Percentiles rank a stretch among this genome's conserved stretches.
These are phyloP conservation scores for Platanista minor DNA, from an alignment of 2,113 vertebrate species.

Conservation along the genomic window DNA sequence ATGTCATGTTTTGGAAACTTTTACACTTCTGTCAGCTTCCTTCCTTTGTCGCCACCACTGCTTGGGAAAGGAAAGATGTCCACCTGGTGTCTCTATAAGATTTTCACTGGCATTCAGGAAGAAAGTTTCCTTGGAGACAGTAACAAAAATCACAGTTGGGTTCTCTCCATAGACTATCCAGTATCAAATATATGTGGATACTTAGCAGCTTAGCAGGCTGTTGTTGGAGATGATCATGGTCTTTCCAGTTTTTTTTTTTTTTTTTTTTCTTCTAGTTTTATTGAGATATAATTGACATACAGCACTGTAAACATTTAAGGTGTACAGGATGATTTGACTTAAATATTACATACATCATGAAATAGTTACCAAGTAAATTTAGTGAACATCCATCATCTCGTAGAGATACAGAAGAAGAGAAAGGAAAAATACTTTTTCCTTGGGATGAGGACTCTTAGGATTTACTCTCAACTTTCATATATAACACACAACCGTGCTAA, in stretches of 20 bases:
- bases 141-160: neutral
- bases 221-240: neutral
- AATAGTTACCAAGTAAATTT: neutral
- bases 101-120: neutral
- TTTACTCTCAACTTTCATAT: neutral
- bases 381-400: neutral
- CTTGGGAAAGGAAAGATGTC: neutral
- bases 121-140: neutral
- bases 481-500: neutral
- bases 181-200: neutral
- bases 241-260: neutral
- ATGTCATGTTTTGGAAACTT: neutral
- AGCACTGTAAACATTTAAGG: neutral
- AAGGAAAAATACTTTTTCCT: neutral
- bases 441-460: neutral
- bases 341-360: neutral
- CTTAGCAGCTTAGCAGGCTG: neutral
- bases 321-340: neutral
- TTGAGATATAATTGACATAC: neutral
- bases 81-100: neutral
- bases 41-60: neutral
- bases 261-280: neutral
- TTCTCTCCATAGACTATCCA: neutral
- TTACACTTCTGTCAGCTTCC: neutral
- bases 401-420: neutral